Evolutionary conservation across 2,113 vertebrate genomes (phyloP), one percentile per base, ranked within the genome.

Genomic region (Megaleporinus macrocephalus): DNA sequence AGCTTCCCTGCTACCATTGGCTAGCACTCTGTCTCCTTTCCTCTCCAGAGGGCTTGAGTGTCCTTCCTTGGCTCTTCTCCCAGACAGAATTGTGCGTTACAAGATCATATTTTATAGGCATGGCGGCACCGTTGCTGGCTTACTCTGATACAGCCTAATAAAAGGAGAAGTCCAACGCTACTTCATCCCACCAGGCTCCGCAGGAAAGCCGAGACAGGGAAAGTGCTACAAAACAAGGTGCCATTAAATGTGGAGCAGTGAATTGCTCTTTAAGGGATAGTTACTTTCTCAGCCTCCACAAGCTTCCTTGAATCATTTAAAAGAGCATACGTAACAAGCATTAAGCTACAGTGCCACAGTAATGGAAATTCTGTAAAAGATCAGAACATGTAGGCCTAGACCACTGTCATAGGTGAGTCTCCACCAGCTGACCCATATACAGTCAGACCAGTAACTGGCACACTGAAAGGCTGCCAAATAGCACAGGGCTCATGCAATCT

Each of bases 131-230:
- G 47, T 65, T 62, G 73, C 85, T 76, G 83, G 86, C 85, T 85
- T 57, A 66, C 47, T 76, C 84, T 36, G 78, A 88, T 79, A 81
- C 80, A 81, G 74, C 82, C 86, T 75, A 75, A 66, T n/a, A 83
- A 69, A 61, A 75, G 16, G 33, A 68, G 33, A 22, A 10, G 22
- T 44, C 83, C 81, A 49, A 36, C 63, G 78, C 81, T 61, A 77
- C 27, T 61, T 87, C 87, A 89, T 84, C 88, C 89, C 87, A 90
- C 84, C 76, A 87, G 87, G 83, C 86, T 83, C 90, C 85, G 88
- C 85, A 90, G 86, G 87, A 11, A 24, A 87, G 88, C 85, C 85
- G 83, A 88, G 83, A 84, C 85, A 87, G 85, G 84, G 66, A 80
- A 85, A 88, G 80, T 83, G 84, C 36, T 71, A 62, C 55, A 71